Evolutionary conservation across 2,888 invertebrate species (phyloP), one percentile per base, ranked within the genome.

Genomic region (Xestobium rufovillosum): DNA sequence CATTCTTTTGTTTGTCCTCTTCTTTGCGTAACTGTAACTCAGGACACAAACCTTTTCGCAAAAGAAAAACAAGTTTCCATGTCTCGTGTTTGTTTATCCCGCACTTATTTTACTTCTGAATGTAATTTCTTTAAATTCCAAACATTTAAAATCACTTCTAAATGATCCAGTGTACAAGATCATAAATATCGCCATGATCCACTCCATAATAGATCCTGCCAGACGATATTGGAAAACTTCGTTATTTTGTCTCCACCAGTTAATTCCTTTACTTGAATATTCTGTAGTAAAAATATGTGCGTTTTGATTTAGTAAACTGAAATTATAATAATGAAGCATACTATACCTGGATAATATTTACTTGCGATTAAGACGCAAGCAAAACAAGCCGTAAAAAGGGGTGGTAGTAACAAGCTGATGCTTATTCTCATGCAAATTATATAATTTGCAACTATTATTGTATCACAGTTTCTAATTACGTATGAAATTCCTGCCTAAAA

Each of bases 401-500:
- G 23, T n/a, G n/a, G n/a, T n/a, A 19, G 6, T 19, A 19, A 19
- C 6, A n/a, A 6, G n/a, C 23, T 19, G 6, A 19, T 8, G n/a
- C 6, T 19, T n/a, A 19, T n/a, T 19, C 23, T 19, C 23, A 19
- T 19, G 6, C 6, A 6, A 19, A 19, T 19, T 19, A n/a, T 19
- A 8, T 19, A 8, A 19, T n/a, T 19, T 19, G n/a, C n/a, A 19
- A 6, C 23, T 19, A 19, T n/a, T 6, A 19, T n/a, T 6, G 23
- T 8, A 19, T 6, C 6, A 19, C n/a, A 6, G 6, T 19, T 19
- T 6, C 6, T 19, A n/a, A 19, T 8, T 19, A n/a, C 23, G n/a
- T n/a, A 19, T 8, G 23, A 19, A 8, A 19, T 19, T 19, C 23
- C n/a, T 19, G 23, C 23, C 23, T 19, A 19, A 19, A 19, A 19